These are phyloP conservation scores for Ovis aries DNA, from an alignment of 2,113 vertebrate genomes.

Conservation along the genomic window ARS-UI_Ramb_v3.0 NC_056071.1:60848001-60848500, in stretches of 20 bases:
- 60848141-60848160: slow-evolving; percentile 24
- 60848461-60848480: background rate
- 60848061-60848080: slow-evolving; percentile 69
- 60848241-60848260: background rate
- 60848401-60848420: background rate
- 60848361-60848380: background rate
- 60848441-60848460: rapidly evolving
- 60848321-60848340: background rate
- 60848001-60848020: slow-evolving; percentile 74
- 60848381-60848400: background rate
- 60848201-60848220: background rate
- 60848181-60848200: background rate
- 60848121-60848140: slow-evolving; percentile 53
- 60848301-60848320: background rate
- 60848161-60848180: slow-evolving; percentile 42
- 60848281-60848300: background rate
- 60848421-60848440: background rate
- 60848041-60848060: slow-evolving; percentile 71
- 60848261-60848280: background rate
- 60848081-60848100: slow-evolving; percentile 69
- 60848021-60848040: slow-evolving; percentile 70
- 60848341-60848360: background rate
- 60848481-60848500: background rate
- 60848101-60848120: slow-evolving; percentile 53
- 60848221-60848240: background rate